These are phyloP conservation scores for Montipora capricornis DNA, from an alignment of 64 coral and sea anemone genomes.

Conservation along the genomic window DNA sequence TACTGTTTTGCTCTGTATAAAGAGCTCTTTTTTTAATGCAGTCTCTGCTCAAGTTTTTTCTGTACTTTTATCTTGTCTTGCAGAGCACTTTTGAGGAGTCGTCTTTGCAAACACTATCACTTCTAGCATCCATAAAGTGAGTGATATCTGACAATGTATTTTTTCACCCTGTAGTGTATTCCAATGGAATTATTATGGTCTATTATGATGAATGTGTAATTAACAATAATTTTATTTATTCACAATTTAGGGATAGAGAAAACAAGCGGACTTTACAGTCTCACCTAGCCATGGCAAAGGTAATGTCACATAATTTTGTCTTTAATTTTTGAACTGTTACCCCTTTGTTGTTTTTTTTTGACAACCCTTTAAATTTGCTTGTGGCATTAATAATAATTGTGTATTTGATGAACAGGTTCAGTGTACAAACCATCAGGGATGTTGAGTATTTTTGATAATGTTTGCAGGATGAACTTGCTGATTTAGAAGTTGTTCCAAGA, in stretches of 20 bases:
- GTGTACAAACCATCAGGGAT: not conserved
- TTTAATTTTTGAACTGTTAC: no score
- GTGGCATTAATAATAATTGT: no score
- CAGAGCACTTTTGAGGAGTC: slow-evolving; percentile 57
- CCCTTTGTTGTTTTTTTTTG: not conserved
- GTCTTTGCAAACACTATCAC: slow-evolving; percentile 77
- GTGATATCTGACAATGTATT: not conserved
- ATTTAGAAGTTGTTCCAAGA: slow-evolving; percentile 93
- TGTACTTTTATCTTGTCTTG: not conserved
- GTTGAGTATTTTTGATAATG: no score
- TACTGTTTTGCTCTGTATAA: no score
- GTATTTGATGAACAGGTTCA: no score
- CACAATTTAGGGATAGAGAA: slow-evolving; percentile 65
- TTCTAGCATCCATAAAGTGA: slow-evolving; percentile 88
- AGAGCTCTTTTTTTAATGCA: no score
- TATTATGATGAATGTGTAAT: not conserved
- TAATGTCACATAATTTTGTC: not conserved
- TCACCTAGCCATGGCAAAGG: slow-evolving; percentile 67
- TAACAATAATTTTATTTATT: not conserved
- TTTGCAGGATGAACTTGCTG: slow-evolving; percentile 93
- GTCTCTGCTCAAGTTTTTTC: not conserved
- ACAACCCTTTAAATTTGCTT: not conserved
- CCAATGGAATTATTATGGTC: not conserved
- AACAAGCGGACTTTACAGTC: slow-evolving; percentile 70
- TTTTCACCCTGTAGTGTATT: not conserved